phyloP scores from a whole-genome alignment of 2,113 vertebrate species.

The Ameiurus melas region DNA sequence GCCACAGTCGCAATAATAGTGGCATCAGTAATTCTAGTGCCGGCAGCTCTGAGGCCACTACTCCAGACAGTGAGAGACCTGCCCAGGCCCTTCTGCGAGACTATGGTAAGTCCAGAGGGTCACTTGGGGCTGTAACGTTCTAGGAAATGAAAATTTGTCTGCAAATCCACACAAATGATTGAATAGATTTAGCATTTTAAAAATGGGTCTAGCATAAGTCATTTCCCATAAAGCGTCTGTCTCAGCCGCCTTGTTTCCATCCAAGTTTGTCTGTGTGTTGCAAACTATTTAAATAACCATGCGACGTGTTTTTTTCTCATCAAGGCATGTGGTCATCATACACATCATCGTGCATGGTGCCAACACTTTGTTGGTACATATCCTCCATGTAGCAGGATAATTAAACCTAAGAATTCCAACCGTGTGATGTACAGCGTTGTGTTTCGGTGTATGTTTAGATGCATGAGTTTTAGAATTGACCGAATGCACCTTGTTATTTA shows the following conservation, averaged over 20 bases:
- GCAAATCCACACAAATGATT: background rate
- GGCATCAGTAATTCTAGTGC: constrained; percentile 84
- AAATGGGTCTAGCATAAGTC: background rate
- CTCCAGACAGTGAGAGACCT: constrained; percentile 84
- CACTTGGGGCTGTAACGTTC: background rate
- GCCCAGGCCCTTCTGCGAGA: constrained; percentile 85
- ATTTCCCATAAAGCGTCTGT: background rate
- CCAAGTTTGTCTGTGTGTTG: background rate
- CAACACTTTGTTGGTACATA: background rate
- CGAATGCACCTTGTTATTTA: background rate
- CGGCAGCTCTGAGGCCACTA: constrained; percentile 82
- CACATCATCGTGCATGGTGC: background rate
- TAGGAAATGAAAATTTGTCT: background rate
- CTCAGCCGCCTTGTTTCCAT: background rate
- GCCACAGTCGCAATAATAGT: constrained; percentile 86
- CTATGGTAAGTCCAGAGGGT: constrained; percentile 76
- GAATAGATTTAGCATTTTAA: background rate
- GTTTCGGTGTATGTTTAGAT: background rate
- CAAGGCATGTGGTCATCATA: background rate
- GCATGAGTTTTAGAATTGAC: constrained; percentile 15
- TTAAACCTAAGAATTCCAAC: background rate
- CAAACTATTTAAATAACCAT: background rate
- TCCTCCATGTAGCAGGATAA: background rate
- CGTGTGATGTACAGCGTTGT: background rate
- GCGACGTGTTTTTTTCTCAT: background rate